Conservation (phyloP, 2,113 vertebrate species). For the Pogona vitticeps region DNA sequence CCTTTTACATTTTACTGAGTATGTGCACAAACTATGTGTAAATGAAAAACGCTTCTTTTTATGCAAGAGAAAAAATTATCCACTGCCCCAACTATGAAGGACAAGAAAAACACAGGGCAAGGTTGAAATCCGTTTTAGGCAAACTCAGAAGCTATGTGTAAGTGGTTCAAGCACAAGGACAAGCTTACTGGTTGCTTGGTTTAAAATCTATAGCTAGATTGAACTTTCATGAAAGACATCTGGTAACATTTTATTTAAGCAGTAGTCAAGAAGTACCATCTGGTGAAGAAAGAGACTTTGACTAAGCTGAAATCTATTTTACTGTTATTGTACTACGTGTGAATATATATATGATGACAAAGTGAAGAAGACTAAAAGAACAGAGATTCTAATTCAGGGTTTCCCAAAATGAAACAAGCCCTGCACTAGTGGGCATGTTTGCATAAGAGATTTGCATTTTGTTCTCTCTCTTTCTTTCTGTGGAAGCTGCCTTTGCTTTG, state of each 20-base stretch:
- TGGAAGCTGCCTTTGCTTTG: too few relatives aligned
- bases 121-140: neutral
- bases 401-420: too few relatives aligned
- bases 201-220: neutral
- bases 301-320: neutral
- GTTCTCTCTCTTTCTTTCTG: too few relatives aligned
- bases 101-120: neutral
- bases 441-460: too few relatives aligned
- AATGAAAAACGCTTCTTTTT: neutral
- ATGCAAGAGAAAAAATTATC: neutral
- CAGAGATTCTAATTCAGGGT: too few relatives aligned
- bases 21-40: too few relatives aligned
- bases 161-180: neutral
- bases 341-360: too few relatives aligned
- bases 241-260: neutral
- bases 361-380: too few relatives aligned
- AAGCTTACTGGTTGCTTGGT: neutral
- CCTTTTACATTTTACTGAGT: neutral
- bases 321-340: neutral
- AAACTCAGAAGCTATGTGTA: neutral
- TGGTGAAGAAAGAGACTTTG: neutral
- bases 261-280: neutral
- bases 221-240: neutral
- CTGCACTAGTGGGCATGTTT: too few relatives aligned
- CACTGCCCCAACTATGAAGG: neutral